Evolutionary conservation across 2,888 invertebrate species (phyloP), one percentile per base, ranked within the genome.

Genomic region (Nemoura dubitans): DNA sequence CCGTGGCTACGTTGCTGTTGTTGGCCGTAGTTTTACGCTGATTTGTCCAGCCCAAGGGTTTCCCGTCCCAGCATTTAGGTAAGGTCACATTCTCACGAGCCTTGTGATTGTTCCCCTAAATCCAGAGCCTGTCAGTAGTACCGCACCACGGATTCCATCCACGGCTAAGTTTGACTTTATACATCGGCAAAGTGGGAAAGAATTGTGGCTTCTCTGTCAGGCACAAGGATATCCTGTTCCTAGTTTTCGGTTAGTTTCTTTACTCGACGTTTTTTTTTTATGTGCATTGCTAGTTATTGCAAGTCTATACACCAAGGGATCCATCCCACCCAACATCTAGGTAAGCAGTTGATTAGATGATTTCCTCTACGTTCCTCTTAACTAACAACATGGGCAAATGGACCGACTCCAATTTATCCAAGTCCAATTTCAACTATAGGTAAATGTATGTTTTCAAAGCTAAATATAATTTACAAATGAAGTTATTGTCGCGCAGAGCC

Each of bases 71-170:
- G 91, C 93, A 91, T 95, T 93, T 93, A 94, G 95, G 95, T 95
- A 94, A 94, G 94, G 89, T 81, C 16, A 30, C 16, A 10, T 30
- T 29, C 6, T 81, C 30, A 81, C 28, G 25, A 78, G 28, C 26
- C 25, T 78, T 28, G 16, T 78, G 26, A 78, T 14, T 1, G 16
- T 59, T 88, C n/a, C 26, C 89, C 92, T 92, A 93, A 89, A 93
- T 93, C 0, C 92, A 95, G 95, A 96, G 93, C 96, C 96, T 89
- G 94, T 96, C 92, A 95, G 95, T 92, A 95, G 95, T 91, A 95
- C 95, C 88, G 93, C 94, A 89, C 96, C 96, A 88, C 95, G 95
- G 92, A 94, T 95, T 88, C 93, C 94, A 21, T 85, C 87, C 26
- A 87, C 81, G 21, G 87, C 87, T 76, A 88, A 87, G 85, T 87